Evolutionary conservation across 2,113 vertebrate species (phyloP), one percentile per base, ranked within the genome.

Genomic region (Recurvirostra avosetta): DNA sequence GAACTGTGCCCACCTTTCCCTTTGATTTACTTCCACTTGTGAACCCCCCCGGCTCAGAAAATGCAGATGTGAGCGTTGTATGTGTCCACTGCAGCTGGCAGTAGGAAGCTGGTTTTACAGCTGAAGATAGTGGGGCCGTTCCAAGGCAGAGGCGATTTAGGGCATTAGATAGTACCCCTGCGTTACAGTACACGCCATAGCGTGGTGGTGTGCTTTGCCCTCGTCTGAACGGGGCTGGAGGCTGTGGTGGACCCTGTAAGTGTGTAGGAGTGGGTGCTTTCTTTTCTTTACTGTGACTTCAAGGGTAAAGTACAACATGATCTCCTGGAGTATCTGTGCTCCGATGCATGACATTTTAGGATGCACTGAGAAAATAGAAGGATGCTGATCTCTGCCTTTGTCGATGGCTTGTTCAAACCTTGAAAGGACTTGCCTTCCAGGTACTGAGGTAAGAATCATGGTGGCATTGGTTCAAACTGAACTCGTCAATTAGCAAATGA

Each of bases 101-200:
- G 7, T 12, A 26, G 67, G 55, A 52, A 66, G 50, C 10, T 15
- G 36, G 5, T 38, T 27, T 43, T 49, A 34, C 26, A n/a, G 79
- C 84, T 71, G 30, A 15, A 16, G 65, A 3, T 7, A 6, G 65
- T 2, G 18, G 26, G 13, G 9, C 53, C 2, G 2, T 34, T 29
- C 41, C 59, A n/a, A 29, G 55, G 66, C 50, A 32, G 78, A 41
- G 63, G 41, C 15, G 66, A 9, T 22, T 13, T 38, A 29, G 22
- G 56, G 38, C 36, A 23, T 30, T 12, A 14, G n/a, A 5, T 15
- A 4, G 34, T 26, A 2, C 32, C 38, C 50, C 17, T 12, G 34
- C 0, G 6, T 22, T n/a, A 30, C 20, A 20, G 4, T 10, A 14
- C 13, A 4, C 0, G 5, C 45, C 11, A 1, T 12, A 6, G 68